Evolutionary conservation across 2,797 vertebrate genomes (phyloP), one percentile per base, ranked within the genome.

Genomic region (Protonibea diacanthus): DNA sequence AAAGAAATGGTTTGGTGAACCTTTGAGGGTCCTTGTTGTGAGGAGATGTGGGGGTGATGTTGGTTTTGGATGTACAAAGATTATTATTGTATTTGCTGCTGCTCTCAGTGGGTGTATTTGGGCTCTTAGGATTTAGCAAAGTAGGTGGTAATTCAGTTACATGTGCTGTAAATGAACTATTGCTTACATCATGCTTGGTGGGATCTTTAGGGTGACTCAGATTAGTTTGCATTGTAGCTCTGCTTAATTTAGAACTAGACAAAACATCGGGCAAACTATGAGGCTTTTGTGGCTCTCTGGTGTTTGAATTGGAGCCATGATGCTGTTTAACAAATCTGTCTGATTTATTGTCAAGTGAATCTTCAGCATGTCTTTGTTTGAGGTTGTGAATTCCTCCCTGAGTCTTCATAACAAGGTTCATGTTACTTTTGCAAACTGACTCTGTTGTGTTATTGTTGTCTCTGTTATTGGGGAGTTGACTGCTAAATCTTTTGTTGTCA

Each of bases 221-320:
- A 44, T 62, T 66, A 65, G 57, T 68, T 64, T 72, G 82, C 21
- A n/a, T 42, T 72, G 82, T 10, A 66, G 84, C 47, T 80, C 42
- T 87, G 83, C 78, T 91, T 58, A 87, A 74, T 87, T 88, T 91
- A 89, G 83, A 79, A 63, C 8, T 15, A 25, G 69, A 75, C 52
- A 62, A 71, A 77, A 58, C 45, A 66, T 69, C 61, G 0, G 88
- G 76, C 53, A 88, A 70, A 78, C 85, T 85, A 0, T 75, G 65
- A 52, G 65, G 67, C 58, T 67, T 89, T 61, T 76, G 86, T 76
- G 76, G 29, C 70, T 86, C 81, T 72, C 64, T 84, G 60, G 62
- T 80, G 52, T 88, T 89, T 65, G 78, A 71, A 74, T 38, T 85
- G 33, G 56, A 79, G 56, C 44, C 61, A 48, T 70, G 27, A 2